Evolutionary conservation across 2,888 invertebrate species (phyloP).

Genomic region (Aricia artaxerxes): DNA sequence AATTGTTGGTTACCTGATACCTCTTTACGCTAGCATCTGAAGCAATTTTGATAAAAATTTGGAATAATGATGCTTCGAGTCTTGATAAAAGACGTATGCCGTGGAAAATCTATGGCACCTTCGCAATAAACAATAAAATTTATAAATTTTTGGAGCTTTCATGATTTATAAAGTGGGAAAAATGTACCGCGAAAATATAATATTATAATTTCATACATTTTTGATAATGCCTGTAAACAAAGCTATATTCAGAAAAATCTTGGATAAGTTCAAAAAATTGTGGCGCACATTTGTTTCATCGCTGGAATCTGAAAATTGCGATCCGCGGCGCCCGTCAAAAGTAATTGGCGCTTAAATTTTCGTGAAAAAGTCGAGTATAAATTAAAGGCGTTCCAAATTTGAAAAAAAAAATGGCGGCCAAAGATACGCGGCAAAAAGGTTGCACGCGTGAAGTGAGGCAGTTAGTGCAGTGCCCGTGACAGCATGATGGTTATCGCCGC

Average conservation of each 20-base stretch:
- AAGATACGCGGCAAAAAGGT: conserved; percentile 53
- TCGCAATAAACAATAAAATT: too few relatives aligned
- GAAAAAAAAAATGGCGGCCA: conserved; percentile 46
- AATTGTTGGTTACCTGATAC: too few relatives aligned
- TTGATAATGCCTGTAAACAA: not conserved
- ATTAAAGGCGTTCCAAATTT: conserved; percentile 65
- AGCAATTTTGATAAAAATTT: too few relatives aligned
- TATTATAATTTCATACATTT: too few relatives aligned
- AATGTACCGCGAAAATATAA: too few relatives aligned
- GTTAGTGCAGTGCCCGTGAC: conserved; percentile 75
- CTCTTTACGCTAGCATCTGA: too few relatives aligned
- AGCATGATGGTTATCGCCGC: conserved; percentile 70
- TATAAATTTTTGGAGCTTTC: too few relatives aligned
- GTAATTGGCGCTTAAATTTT: conserved; percentile 58
- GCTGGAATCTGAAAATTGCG: conserved; percentile 4
- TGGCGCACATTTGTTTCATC: not conserved
- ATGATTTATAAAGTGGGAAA: not conserved
- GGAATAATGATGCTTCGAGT: too few relatives aligned
- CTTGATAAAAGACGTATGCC: too few relatives aligned
- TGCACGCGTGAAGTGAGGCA: conserved; percentile 71
- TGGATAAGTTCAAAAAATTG: not conserved
- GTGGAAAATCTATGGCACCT: too few relatives aligned
- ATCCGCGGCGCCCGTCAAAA: conserved; percentile 6
- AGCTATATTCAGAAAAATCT: not conserved
- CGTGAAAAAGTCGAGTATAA: conserved; percentile 53